Conservation (phyloP, 2,797 vertebrate genomes). For the Hipposideros larvatus region DNA sequence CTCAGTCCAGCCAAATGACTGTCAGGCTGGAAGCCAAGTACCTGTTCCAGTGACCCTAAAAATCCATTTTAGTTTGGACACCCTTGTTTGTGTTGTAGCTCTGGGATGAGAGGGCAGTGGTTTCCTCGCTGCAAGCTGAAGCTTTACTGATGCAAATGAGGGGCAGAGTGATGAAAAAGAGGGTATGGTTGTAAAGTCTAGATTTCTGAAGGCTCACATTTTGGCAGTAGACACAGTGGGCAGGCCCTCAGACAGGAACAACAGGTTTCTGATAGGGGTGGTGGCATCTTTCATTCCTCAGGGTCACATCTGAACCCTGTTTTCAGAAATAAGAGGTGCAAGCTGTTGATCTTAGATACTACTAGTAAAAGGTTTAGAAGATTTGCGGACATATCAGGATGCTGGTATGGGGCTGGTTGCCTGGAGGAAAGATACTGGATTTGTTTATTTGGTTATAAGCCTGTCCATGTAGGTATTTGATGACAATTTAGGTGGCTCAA, state of each 20-base stretch:
- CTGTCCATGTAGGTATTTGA: not conserved
- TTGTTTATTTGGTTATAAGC: not conserved
- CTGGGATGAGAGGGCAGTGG: no score
- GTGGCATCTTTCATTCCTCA: not conserved
- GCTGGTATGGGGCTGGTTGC: not conserved
- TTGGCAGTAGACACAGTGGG: not conserved
- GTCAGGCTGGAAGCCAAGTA: not conserved
- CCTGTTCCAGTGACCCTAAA: not conserved
- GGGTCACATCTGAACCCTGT: not conserved
- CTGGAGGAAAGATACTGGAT: not conserved
- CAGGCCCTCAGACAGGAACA: not conserved
- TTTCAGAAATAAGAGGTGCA: not conserved
- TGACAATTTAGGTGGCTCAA: constrained; percentile 15
- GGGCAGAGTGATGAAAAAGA: not conserved
- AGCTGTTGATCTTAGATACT: not conserved
- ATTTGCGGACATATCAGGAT: not conserved
- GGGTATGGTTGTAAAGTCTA: not conserved
- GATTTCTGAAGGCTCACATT: not conserved
- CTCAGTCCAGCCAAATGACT: not conserved
- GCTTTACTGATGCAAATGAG: not conserved
- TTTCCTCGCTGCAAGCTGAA: not conserved
- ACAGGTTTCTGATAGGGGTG: not conserved
- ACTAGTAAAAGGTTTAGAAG: not conserved
- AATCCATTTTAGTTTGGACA: not conserved
- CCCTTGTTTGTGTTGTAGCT: not conserved